Evolutionary conservation across 2,797 vertebrate species (phyloP).

Genomic region (Epinephelus coioides): DNA sequence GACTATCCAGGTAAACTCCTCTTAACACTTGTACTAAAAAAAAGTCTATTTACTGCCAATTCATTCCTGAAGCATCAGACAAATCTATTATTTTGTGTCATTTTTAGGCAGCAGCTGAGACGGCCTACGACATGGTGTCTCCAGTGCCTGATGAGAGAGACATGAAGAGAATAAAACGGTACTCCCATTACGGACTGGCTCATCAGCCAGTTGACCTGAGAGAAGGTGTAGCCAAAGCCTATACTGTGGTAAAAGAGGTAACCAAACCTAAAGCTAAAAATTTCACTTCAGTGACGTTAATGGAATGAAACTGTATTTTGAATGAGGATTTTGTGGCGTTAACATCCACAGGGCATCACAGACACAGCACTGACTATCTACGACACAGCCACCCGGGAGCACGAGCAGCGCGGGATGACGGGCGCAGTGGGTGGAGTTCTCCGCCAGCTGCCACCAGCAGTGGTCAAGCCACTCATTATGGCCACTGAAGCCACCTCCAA

Average conservation of each 20-base stretch:
- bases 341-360: conserved; percentile 89
- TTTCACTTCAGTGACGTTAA: background rate
- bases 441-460: conserved; percentile 95
- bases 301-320: background rate
- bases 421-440: conserved; percentile 98
- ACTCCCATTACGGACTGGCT: conserved; percentile 92
- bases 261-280: background rate
- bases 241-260: conserved; percentile 98
- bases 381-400: conserved; percentile 96
- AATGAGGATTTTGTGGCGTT: conserved; percentile 4
- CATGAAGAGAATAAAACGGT: conserved; percentile 90
- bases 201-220: conserved; percentile 97
- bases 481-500: conserved; percentile 98
- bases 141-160: conserved; percentile 93
- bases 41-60: background rate
- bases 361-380: conserved; percentile 98
- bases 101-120: conserved; percentile 95
- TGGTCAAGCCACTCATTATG: conserved; percentile 97
- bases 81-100: conserved; percentile 3
- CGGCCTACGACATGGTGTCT: conserved; percentile 98
- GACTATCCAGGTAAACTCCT: conserved; percentile 93
- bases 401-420: conserved; percentile 97
- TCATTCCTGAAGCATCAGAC: background rate
- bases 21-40: background rate
- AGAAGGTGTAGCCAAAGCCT: conserved; percentile 98